phyloP scores from a whole-genome alignment of 2,888 invertebrate species.

The Phortica okadai region DNA sequence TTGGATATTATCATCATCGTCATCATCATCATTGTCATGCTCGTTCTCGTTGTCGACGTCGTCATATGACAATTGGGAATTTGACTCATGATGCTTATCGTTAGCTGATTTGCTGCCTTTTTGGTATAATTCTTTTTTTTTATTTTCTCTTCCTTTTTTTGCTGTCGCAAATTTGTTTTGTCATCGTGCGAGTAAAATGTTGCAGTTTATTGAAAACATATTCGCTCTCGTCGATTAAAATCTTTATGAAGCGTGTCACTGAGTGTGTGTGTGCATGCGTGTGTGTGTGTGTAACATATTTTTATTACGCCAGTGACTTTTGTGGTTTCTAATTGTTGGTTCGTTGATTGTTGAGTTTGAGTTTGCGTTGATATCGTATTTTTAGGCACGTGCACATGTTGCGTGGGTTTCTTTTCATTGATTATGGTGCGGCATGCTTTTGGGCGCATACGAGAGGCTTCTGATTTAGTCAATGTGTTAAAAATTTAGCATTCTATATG shows the following conservation, averaged over 20 bases:
- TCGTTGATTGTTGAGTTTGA: slow-evolving; percentile 23
- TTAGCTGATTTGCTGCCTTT: slow-evolving; percentile 5
- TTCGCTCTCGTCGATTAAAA: slow-evolving; percentile 41
- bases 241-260: slow-evolving; percentile 31
- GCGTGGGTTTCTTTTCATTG: slow-evolving; percentile 52
- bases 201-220: slow-evolving; percentile 62
- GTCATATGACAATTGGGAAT: slow-evolving; percentile 25
- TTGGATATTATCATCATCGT: background rate
- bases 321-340: slow-evolving; percentile 56
- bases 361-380: background rate
- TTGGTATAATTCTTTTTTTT: background rate
- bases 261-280: slow-evolving; percentile 19
- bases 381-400: slow-evolving; percentile 58
- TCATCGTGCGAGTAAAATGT: slow-evolving; percentile 28
- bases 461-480: background rate
- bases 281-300: slow-evolving; percentile 39
- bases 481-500: background rate
- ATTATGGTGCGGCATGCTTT: slow-evolving; percentile 37
- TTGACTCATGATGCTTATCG: slow-evolving; percentile 31
- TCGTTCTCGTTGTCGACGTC: background rate
- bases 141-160: background rate
- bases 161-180: slow-evolving; percentile 19
- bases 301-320: slow-evolving; percentile 44
- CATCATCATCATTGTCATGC: background rate
- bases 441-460: background rate